Conservation (phyloP, 2,797 vertebrate genomes). For the Rallus crepitans region DNA sequence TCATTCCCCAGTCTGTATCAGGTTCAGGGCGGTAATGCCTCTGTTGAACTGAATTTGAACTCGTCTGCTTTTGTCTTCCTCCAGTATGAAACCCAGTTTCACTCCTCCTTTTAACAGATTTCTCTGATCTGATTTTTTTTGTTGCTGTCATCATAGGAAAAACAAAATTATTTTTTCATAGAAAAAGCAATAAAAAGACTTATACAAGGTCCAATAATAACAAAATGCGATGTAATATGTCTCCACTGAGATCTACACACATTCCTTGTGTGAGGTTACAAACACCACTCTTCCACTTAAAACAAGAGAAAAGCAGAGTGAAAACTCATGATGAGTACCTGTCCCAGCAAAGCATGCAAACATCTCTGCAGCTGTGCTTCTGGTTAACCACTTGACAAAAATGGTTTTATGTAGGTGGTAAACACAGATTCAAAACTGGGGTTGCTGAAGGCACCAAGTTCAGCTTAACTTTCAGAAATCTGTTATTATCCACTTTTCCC, state of each 20-base stretch:
- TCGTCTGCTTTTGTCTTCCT: background rate
- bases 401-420: slow-evolving; percentile 76
- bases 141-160: background rate
- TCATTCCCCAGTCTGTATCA: background rate
- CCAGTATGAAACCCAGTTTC: background rate
- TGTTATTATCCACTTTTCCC: slow-evolving; percentile 54
- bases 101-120: background rate
- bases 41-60: background rate
- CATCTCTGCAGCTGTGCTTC: slow-evolving; percentile 76
- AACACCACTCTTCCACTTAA: background rate
- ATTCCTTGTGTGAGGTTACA: slow-evolving; percentile 2
- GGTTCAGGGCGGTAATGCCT: background rate
- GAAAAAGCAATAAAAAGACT: background rate
- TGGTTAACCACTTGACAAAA: slow-evolving; percentile 81
- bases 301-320: slow-evolving; percentile 19
- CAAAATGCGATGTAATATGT: background rate
- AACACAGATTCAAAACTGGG: slow-evolving; percentile 60
- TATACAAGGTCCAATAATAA: background rate
- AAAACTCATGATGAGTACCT: slow-evolving; percentile 39
- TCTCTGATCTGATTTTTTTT: background rate
- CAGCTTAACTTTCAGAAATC: slow-evolving; percentile 70
- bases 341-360: slow-evolving; percentile 42
- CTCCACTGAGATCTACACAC: background rate
- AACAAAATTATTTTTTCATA: background rate
- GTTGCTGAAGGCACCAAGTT: slow-evolving; percentile 74